A percentile compares a stretch with the other conserved stretches of the same genome.
These are phyloP conservation scores for Caretta caretta DNA, from an alignment of 2,113 vertebrate genomes.

Conservation along the genomic window DNA sequence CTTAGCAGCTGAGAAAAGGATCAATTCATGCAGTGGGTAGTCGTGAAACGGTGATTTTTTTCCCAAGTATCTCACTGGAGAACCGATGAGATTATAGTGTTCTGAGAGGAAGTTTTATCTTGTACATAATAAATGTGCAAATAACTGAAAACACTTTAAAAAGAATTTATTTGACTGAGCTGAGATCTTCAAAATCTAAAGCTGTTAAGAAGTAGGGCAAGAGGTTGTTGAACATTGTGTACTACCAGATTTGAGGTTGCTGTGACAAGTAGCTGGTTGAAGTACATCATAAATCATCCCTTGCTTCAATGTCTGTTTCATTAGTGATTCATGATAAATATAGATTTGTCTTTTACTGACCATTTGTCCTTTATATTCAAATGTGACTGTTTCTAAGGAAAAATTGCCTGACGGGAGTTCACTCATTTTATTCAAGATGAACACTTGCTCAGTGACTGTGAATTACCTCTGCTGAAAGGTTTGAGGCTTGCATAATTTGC, in stretches of 20 bases:
- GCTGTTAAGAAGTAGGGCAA: not conserved
- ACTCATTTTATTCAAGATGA: slow-evolving; percentile 54
- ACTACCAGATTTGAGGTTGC: slow-evolving; percentile 3
- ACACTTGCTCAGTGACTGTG: slow-evolving; percentile 47
- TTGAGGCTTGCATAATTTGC: slow-evolving; percentile 56
- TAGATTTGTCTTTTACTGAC: slow-evolving; percentile 54
- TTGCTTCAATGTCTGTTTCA: slow-evolving; percentile 35
- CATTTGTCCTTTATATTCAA: slow-evolving; percentile 54
- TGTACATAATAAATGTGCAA: not conserved
- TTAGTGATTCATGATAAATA: slow-evolving; percentile 55
- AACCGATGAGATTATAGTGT: not conserved
- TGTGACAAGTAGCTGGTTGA: slow-evolving; percentile 67
- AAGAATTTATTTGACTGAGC: slow-evolving; percentile 3
- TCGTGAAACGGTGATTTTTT: not conserved
- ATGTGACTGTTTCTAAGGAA: slow-evolving; percentile 59
- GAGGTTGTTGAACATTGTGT: slow-evolving; percentile 17
- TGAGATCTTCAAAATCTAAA: not conserved
- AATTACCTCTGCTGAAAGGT: slow-evolving; percentile 51
- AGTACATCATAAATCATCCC: slow-evolving; percentile 52
- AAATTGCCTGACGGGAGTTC: slow-evolving; percentile 63
- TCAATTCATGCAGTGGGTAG: not conserved
- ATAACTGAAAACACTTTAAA: not conserved
- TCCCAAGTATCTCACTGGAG: not conserved
- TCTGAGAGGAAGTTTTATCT: not conserved
- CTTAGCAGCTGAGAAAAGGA: not conserved